Conservation (phyloP, 2,888 invertebrate species). For the Criorhina ranunculi region DNA sequence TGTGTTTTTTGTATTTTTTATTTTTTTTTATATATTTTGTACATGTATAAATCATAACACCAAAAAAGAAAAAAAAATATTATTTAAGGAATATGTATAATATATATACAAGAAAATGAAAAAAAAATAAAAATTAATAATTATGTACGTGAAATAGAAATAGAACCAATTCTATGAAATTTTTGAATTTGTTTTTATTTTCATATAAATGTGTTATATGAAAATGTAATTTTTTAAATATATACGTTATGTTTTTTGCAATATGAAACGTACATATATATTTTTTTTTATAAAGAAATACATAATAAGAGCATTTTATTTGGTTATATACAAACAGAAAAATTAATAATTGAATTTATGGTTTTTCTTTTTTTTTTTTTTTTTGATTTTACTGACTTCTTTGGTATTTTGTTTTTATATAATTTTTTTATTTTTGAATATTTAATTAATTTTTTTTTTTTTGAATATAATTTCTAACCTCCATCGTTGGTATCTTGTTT, state of each 20-base stretch:
- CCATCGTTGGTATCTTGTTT: conserved; percentile 98
- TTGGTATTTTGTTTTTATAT: conserved; percentile 26
- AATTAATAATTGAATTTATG: conserved; percentile 16
- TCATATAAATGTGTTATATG: neutral
- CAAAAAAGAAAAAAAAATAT: conserved; percentile 28
- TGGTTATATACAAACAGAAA: too few relatives aligned
- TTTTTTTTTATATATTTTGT: conserved; percentile 10
- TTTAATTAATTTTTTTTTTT: conserved; percentile 75
- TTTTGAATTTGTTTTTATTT: conserved; percentile 4
- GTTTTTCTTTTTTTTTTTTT: conserved; percentile 10
- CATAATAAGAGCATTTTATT: too few relatives aligned
- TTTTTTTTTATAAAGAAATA: too few relatives aligned
- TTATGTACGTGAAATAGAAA: conserved; percentile 43
- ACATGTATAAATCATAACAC: conserved; percentile 63
- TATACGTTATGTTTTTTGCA: too few relatives aligned
- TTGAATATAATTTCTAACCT: conserved; percentile 88
- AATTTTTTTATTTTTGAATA: conserved; percentile 82
- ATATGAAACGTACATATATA: too few relatives aligned
- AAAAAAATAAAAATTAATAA: conserved; percentile 29
- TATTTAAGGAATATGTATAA: conserved; percentile 50
- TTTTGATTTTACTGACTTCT: conserved; percentile 29
- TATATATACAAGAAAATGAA: conserved; percentile 33
- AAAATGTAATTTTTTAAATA: too few relatives aligned
- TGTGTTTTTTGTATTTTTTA: conserved; percentile 26
- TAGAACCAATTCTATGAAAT: conserved; percentile 17